Conservation (phyloP, 2,888 invertebrate genomes). For the Euphydryas editha region DNA sequence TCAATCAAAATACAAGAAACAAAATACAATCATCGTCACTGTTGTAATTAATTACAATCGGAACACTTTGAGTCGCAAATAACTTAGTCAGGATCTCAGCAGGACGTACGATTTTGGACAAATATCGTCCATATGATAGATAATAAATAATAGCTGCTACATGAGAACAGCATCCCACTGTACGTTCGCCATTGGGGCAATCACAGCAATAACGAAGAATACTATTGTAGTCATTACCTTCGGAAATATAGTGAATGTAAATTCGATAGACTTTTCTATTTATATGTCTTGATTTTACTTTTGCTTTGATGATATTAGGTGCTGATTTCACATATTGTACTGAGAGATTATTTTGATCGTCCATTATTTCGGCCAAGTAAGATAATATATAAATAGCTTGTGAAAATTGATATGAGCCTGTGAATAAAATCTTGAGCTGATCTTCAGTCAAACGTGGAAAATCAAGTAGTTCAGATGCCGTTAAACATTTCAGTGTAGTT, state of each 20-base stretch:
- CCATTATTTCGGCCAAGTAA: constrained; percentile 7
- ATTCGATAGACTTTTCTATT: not conserved
- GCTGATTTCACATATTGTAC: not conserved
- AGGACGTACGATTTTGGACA: not conserved
- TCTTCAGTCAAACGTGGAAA: not conserved
- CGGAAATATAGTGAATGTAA: not conserved
- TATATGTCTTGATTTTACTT: not conserved
- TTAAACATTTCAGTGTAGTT: not conserved
- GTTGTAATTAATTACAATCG: not conserved
- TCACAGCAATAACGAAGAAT: not conserved
- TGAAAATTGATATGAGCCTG: constrained; percentile 8
- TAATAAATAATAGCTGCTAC: constrained; percentile 10
- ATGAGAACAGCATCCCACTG: constrained; percentile 2
- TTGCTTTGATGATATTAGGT: not conserved
- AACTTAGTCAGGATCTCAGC: not conserved
- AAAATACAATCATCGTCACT: constrained; percentile 1
- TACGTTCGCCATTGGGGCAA: not conserved
- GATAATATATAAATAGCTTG: constrained; percentile 3
- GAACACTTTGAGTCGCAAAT: not conserved
- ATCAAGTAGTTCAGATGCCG: not conserved
- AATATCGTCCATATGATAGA: constrained; percentile 3
- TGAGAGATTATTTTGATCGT: not conserved
- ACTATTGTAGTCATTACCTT: not conserved
- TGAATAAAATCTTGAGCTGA: not conserved
- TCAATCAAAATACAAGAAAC: not conserved